phyloP scores from a whole-genome alignment of 1,140 invertebrate genomes.

The Drosophila insularis region DNA sequence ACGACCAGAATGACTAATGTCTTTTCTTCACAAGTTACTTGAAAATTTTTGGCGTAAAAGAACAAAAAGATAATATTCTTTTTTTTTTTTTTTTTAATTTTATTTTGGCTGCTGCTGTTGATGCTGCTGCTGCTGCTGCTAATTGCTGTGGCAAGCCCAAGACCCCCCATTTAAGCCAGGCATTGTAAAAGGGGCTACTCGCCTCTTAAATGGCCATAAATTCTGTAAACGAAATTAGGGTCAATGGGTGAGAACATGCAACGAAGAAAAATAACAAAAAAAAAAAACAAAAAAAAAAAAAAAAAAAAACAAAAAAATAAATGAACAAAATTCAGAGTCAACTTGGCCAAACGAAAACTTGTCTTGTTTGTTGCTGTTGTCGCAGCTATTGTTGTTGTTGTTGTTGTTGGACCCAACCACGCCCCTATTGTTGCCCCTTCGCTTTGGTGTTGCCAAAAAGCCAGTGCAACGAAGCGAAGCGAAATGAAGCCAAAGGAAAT shows the following conservation, averaged over 20 bases:
- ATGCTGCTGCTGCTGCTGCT: slow-evolving; percentile 56
- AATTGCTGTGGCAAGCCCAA: slow-evolving; percentile 49
- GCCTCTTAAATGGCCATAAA: slow-evolving; percentile 52
- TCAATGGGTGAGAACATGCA: slow-evolving; percentile 65
- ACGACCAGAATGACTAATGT: not conserved
- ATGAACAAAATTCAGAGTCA: not conserved
- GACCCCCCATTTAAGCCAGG: not conserved
- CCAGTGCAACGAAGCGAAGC: slow-evolving; percentile 28
- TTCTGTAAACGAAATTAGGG: slow-evolving; percentile 50
- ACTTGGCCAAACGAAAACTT: slow-evolving; percentile 8
- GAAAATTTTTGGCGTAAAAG: not conserved
- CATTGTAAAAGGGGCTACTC: not conserved
- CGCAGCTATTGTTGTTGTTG: no score
- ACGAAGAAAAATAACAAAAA: slow-evolving; percentile 4
- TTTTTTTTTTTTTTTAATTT: slow-evolving; percentile 1
- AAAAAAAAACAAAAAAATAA: slow-evolving; percentile 27
- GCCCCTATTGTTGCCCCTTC: slow-evolving; percentile 1
- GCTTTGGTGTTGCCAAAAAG: slow-evolving; percentile 1
- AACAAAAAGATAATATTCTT: not conserved
- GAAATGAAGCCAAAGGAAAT: not conserved
- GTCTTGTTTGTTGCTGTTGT: not conserved
- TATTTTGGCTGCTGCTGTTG: slow-evolving; percentile 6
- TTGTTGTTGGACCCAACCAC: not conserved
- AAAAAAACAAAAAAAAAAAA: slow-evolving; percentile 9
- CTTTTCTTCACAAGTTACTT: not conserved